Base-by-base conservation (phyloP, 1,140 invertebrate genomes). In the Pteromalus puparum region DNA sequence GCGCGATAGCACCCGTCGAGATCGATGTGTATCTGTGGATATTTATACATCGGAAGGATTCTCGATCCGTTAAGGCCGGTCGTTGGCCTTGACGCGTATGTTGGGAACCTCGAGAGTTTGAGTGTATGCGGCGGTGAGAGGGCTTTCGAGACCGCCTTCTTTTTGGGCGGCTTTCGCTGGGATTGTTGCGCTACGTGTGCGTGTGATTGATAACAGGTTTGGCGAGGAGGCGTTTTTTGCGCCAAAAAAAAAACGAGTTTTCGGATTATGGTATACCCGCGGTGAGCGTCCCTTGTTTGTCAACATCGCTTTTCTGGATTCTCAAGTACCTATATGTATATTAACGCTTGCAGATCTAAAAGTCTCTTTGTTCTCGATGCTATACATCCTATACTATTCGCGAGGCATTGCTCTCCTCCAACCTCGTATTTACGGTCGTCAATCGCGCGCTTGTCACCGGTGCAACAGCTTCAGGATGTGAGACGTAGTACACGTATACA, bases 61-160 rank as follows among this genome's bases (percentile, higher is more conserved):
- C 26, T 30, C 76, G 81, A 81, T 75, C 34, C 76, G 82, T 85
- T 86, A 87, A 86, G 86, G 85, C 84, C 86, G 87, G 86, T 87
- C 84, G 86, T 86, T 81, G 86, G 86, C 87, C 87, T 87, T 86
- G 83, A 81, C 85, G 72, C 77, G 46, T 9, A 24, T 42, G 38
- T 48, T 18, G 53, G 18, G 53, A 61, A 77, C 68, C 28, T 79
- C 61, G 42, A 53, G 53, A 42, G 38, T 42, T 21, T 1, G 48
- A 1, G 48, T 21, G 5, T 34, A 34, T 34, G 4, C 30, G 30
- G 3, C 48, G 18, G 4, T n/a, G 15, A 18, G 18, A 61, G 53
- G 53, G 21, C 6, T 61, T 42, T 61, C 21, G 53, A 21, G 0
- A 53, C 21, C 53, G 53, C 53, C 6, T 21, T 61, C 15, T 15